Conservation (phyloP, 1,140 invertebrate genomes). For the Macrobrachium nipponense region DNA sequence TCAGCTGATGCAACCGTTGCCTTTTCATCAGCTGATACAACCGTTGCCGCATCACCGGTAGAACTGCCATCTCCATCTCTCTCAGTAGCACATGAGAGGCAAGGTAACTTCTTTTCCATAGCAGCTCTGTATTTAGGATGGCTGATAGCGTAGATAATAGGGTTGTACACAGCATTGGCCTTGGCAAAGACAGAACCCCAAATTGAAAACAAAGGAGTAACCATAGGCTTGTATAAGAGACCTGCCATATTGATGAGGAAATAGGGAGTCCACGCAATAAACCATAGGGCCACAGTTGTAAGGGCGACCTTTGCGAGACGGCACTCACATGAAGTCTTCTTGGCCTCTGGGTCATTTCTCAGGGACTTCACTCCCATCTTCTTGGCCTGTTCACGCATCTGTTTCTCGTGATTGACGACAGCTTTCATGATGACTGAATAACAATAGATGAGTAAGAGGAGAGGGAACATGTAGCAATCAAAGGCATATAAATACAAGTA, state of each 20-base stretch:
- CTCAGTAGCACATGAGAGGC: neutral
- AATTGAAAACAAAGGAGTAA: constrained; percentile 3
- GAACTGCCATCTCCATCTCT: neutral
- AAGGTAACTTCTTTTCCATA: constrained; percentile 5
- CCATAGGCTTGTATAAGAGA: neutral
- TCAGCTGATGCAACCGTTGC: no score
- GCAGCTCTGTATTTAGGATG: constrained; percentile 20
- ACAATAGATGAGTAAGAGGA: constrained; percentile 66
- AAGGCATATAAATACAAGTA: constrained; percentile 56
- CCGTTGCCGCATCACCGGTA: neutral
- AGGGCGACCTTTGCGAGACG: constrained; percentile 8
- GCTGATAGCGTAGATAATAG: neutral
- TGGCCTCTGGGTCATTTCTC: neutral
- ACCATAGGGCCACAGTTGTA: constrained; percentile 14
- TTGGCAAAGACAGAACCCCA: constrained; percentile 19
- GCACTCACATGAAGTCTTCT: neutral
- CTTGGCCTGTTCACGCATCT: constrained; percentile 66
- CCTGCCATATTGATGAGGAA: constrained; percentile 6
- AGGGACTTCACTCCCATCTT: constrained; percentile 28
- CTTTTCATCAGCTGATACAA: neutral
- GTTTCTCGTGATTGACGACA: constrained; percentile 69
- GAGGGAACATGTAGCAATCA: constrained; percentile 53
- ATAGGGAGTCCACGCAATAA: constrained; percentile 14
- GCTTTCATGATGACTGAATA: constrained; percentile 70
- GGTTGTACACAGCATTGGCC: constrained; percentile 28